phyloP scores from a whole-genome alignment of 2,888 invertebrate genomes.

The Lasius platythorax region DNA sequence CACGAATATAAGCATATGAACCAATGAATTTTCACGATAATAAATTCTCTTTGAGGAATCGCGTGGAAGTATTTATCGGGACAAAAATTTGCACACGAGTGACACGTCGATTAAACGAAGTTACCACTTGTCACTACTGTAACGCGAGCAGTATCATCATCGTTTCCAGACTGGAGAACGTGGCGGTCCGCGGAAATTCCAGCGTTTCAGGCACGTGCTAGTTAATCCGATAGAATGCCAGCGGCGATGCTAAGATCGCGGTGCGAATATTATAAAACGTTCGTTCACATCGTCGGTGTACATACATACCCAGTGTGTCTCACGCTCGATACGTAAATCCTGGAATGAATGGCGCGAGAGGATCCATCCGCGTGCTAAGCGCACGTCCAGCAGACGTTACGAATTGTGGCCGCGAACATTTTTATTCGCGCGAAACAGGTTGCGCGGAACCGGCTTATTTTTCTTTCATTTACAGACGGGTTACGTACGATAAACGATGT shows the following conservation, averaged over 20 bases:
- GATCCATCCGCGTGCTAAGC: constrained; percentile 49
- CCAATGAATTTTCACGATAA: neutral
- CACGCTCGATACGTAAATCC: constrained; percentile 66
- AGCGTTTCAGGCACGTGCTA: constrained; percentile 23
- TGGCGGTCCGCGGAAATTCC: constrained; percentile 15
- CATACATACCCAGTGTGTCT: constrained; percentile 23
- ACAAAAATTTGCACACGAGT: neutral
- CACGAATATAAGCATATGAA: no score
- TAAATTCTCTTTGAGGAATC: neutral
- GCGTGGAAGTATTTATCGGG: neutral
- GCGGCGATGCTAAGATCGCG: constrained; percentile 31
- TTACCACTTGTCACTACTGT: constrained; percentile 20
- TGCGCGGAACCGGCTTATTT: constrained; percentile 68
- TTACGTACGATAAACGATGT: constrained; percentile 59
- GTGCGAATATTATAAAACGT: constrained; percentile 61
- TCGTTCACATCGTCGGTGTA: constrained; percentile 46
- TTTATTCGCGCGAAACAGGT: constrained; percentile 69
- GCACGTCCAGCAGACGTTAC: constrained; percentile 33
- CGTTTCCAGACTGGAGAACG: constrained; percentile 21
- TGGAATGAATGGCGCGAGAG: constrained; percentile 51
- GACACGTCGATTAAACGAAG: constrained; percentile 5
- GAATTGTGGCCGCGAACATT: constrained; percentile 59
- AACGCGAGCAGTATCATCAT: constrained; percentile 3
- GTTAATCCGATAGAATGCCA: constrained; percentile 8
- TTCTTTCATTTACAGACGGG: constrained; percentile 66